Evolutionary conservation across 2,113 vertebrate genomes (phyloP).

Genomic region (Erpornis zantholeuca): DNA sequence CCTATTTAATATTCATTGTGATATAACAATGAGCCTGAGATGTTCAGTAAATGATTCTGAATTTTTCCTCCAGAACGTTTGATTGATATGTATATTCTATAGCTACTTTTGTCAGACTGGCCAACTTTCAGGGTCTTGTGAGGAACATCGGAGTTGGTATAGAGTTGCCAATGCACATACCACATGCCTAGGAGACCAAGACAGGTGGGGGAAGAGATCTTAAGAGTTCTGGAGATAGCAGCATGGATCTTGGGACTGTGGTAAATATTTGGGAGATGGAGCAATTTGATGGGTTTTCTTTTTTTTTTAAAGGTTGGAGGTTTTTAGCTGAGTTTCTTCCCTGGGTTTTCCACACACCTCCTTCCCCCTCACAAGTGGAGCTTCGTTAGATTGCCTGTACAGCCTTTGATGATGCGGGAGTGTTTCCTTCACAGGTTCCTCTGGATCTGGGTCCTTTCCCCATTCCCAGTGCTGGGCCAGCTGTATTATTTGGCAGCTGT

Average conservation of each 20-base stretch:
- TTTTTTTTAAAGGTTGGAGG: neutral
- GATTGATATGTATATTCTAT: neutral
- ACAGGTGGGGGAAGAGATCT: neutral
- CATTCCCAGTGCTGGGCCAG: neutral
- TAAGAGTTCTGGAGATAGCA: neutral
- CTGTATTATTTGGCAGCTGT: neutral
- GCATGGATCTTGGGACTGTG: neutral
- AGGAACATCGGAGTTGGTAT: neutral
- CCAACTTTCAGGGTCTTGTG: neutral
- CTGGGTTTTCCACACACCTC: neutral
- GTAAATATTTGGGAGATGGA: neutral
- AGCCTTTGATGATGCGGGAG: neutral
- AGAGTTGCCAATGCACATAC: neutral
- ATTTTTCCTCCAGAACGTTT: neutral
- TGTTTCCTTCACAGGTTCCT: neutral
- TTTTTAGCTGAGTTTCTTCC: neutral
- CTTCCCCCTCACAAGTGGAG: accelerated
- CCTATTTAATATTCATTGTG: neutral
- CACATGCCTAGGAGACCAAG: neutral
- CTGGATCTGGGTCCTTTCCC: neutral
- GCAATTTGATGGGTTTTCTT: neutral
- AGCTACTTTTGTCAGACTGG: neutral
- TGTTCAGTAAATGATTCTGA: neutral
- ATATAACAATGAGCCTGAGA: neutral
- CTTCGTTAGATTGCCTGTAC: neutral